Conservation (phyloP, 2,113 vertebrate species). For the Madoqua kirkii region DNA sequence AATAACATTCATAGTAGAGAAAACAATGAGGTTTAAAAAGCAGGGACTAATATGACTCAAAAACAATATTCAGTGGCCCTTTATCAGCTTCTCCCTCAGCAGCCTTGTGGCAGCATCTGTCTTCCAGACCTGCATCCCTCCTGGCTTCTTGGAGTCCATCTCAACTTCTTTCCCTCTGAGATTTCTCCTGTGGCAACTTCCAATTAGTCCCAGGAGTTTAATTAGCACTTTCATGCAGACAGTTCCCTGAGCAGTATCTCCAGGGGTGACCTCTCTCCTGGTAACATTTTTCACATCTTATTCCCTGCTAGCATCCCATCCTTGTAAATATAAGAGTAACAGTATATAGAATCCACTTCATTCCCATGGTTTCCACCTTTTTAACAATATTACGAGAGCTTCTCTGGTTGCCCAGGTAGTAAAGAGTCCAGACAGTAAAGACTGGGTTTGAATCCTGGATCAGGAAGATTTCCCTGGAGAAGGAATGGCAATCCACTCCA, state of each 20-base stretch:
- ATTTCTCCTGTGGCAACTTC: background rate
- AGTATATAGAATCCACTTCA: background rate
- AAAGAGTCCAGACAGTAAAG: background rate
- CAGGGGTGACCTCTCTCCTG: slow-evolving; percentile 26
- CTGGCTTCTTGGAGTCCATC: background rate
- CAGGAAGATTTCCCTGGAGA: background rate
- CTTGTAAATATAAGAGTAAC: background rate
- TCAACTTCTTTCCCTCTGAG: background rate
- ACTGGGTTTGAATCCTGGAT: background rate
- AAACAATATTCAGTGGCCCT: background rate
- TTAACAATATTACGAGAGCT: background rate
- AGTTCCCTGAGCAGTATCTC: slow-evolving; percentile 28
- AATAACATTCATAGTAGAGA: background rate
- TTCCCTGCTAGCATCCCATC: slow-evolving; percentile 5
- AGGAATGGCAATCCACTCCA: background rate
- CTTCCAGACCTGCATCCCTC: background rate
- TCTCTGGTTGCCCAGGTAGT: background rate
- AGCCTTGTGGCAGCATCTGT: background rate
- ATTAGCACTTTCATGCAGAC: slow-evolving; percentile 38
- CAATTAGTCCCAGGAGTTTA: slow-evolving; percentile 14
- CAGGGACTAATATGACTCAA: background rate
- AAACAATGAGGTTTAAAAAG: background rate
- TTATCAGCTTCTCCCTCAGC: background rate
- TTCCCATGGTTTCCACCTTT: background rate
- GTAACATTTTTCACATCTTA: background rate